phyloP scores from a whole-genome alignment of 2,888 invertebrate genomes.

The Philonicus albiceps region DNA sequence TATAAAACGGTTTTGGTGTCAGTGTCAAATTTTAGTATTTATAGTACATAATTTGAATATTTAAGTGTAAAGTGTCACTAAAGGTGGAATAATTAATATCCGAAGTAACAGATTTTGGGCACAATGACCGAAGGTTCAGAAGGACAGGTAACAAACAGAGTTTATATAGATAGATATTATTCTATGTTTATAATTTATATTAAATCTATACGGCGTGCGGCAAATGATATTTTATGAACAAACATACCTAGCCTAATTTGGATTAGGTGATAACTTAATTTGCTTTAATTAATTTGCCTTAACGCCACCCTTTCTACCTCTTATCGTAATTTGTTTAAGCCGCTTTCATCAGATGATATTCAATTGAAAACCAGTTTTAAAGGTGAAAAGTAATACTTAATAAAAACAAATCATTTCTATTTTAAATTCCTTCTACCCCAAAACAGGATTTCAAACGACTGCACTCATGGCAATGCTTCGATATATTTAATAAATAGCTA shows the following conservation, averaged over 20 bases:
- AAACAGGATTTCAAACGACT: background rate
- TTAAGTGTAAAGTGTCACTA: background rate
- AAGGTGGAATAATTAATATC: background rate
- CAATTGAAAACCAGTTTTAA: background rate
- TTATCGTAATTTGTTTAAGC: background rate
- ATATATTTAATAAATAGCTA: background rate
- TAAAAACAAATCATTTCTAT: background rate
- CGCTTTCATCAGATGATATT: background rate
- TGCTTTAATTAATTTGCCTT: no score
- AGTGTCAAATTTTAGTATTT: background rate
- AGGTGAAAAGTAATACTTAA: background rate
- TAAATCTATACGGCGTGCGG: background rate
- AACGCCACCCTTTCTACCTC: background rate
- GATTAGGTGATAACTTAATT: no score
- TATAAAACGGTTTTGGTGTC: conserved; percentile 8
- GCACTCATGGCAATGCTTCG: background rate
- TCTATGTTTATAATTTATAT: background rate
- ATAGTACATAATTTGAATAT: background rate
- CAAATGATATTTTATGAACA: background rate
- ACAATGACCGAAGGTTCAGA: conserved; percentile 23
- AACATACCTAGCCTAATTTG: background rate
- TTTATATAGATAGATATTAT: background rate
- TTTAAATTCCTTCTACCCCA: background rate
- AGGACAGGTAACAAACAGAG: background rate
- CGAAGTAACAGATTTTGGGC: background rate